A percentile compares a stretch with the other conserved stretches of the same genome.
Evolutionary conservation across 2,797 vertebrate species (phyloP).

Genomic region (Phataginus tetradactyla): DNA sequence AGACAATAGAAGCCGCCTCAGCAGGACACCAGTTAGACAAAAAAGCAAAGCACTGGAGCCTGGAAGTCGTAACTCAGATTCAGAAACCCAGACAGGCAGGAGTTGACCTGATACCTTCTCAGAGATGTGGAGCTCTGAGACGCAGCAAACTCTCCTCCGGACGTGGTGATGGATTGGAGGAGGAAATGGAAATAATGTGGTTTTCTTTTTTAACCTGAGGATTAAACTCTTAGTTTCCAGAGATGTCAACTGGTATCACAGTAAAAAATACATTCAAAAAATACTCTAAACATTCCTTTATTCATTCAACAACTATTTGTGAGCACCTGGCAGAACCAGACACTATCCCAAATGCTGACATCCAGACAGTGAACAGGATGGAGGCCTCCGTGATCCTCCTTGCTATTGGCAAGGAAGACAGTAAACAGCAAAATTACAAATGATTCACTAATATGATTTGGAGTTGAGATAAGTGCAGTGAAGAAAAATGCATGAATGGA

Average conservation of each 20-base stretch:
- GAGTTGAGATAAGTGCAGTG: too few relatives aligned
- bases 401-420: fast-evolving
- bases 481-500: background rate
- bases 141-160: fast-evolving
- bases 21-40: conserved; percentile 73
- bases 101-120: conserved; percentile 63
- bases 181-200: background rate
- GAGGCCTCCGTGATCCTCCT: fast-evolving
- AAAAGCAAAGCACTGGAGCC: conserved; percentile 68
- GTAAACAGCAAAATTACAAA: background rate
- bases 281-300: background rate
- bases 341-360: background rate
- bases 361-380: background rate
- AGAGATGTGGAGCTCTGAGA: background rate
- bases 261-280: background rate
- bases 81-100: conserved; percentile 73
- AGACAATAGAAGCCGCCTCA: conserved; percentile 45
- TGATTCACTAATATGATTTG: too few relatives aligned
- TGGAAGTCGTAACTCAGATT: conserved; percentile 78
- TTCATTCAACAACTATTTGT: background rate
- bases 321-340: background rate
- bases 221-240: conserved; percentile 36
- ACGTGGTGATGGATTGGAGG: fast-evolving
- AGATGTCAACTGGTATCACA: background rate
- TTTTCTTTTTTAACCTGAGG: background rate